phyloP scores from a whole-genome alignment of 2,113 vertebrate genomes.

The Rutilus rutilus region DNA sequence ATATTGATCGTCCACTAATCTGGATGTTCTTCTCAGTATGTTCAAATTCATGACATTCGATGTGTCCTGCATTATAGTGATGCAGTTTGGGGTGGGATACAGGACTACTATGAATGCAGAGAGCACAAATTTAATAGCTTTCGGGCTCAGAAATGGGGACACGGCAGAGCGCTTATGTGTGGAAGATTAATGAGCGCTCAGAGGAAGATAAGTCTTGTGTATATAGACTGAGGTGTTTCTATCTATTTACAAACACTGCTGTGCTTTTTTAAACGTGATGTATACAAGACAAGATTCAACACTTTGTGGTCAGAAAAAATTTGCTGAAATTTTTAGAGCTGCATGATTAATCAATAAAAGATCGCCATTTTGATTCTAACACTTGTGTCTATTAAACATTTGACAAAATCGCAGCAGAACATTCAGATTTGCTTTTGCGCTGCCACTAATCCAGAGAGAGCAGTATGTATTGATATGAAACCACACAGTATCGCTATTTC shows the following conservation, averaged over 20 bases:
- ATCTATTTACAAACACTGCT: neutral
- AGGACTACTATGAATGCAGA: conserved; percentile 62
- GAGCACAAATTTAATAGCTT: conserved; percentile 66
- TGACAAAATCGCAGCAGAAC: too few species aligned
- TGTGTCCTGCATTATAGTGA: conserved; percentile 64
- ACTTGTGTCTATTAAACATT: too few species aligned
- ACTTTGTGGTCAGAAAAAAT: neutral
- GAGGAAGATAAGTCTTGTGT: conserved; percentile 31
- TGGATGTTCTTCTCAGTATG: conserved; percentile 4
- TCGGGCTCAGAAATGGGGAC: conserved; percentile 22
- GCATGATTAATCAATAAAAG: too few species aligned
- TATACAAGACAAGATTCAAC: neutral
- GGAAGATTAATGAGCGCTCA: neutral
- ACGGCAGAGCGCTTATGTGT: neutral
- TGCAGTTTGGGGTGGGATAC: conserved; percentile 68
- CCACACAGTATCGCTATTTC: too few species aligned
- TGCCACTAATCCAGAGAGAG: too few species aligned
- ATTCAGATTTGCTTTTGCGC: too few species aligned
- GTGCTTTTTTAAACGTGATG: neutral
- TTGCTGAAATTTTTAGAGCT: neutral
- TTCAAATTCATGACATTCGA: neutral
- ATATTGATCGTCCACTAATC: conserved; percentile 12
- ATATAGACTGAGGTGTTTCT: conserved; percentile 2
- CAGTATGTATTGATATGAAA: too few species aligned
- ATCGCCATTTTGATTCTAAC: too few species aligned